These are phyloP conservation scores for Saxicola maurus DNA, from an alignment of 2,797 vertebrate genomes.

Conservation along the genomic window DNA sequence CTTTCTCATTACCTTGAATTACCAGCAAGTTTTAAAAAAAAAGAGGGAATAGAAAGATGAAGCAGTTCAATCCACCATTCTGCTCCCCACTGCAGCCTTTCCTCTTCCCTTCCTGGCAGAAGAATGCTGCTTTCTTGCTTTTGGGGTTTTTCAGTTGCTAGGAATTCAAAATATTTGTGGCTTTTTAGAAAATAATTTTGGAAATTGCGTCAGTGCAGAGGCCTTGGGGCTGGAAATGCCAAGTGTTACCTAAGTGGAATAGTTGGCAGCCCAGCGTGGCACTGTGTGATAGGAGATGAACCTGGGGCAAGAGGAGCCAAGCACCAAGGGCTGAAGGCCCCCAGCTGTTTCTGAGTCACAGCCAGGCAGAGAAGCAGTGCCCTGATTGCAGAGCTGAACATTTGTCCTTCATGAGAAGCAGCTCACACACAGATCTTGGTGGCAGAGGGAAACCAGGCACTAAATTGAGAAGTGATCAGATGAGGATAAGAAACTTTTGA, in stretches of 20 bases:
- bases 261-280: background rate
- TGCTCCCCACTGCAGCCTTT: background rate
- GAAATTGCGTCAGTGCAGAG: constrained; percentile 30
- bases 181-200: constrained; percentile 45
- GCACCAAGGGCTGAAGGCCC: background rate
- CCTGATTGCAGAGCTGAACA: background rate
- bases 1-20: background rate
- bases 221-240: constrained; percentile 37
- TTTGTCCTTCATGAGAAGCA: background rate
- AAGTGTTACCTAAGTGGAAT: constrained; percentile 52
- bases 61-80: background rate
- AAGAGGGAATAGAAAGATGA: background rate
- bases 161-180: constrained; percentile 65
- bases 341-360: background rate
- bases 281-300: constrained; percentile 20
- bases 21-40: background rate
- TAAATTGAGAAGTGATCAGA: background rate
- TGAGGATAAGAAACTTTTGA: background rate
- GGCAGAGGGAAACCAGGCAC: background rate
- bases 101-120: constrained; percentile 18
- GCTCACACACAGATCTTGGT: background rate
- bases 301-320: constrained; percentile 7
- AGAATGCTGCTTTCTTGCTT: constrained; percentile 31
- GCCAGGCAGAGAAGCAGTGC: background rate
- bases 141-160: constrained; percentile 47